A percentile compares a stretch with the other conserved stretches of the same genome.
Evolutionary conservation across 2,888 invertebrate genomes (phyloP).

Genomic region (Lycocerus yunnanus): DNA sequence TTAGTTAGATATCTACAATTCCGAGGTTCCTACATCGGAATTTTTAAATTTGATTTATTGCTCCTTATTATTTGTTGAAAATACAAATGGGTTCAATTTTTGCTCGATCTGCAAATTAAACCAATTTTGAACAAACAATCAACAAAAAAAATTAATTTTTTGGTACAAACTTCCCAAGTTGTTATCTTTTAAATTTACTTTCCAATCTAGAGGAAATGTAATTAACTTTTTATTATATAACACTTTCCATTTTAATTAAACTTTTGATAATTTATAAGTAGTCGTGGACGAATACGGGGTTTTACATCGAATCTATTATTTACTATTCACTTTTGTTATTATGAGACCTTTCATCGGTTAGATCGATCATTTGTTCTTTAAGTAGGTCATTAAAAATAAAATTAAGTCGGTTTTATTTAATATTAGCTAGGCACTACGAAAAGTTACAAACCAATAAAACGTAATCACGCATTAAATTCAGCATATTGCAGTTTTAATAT

Average conservation of each 20-base stretch:
- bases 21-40: constrained; percentile 2
- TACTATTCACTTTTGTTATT: not conserved
- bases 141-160: not conserved
- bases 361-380: not conserved
- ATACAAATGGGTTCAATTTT: constrained; percentile 6
- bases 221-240: not conserved
- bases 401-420: not conserved
- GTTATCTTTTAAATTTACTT: not conserved
- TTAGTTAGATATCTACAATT: no score
- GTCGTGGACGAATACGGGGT: not conserved
- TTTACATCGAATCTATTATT: not conserved
- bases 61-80: not conserved
- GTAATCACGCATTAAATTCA: not conserved
- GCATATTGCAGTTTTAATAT: not conserved
- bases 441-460: not conserved
- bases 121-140: not conserved
- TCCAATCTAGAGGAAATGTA: not conserved
- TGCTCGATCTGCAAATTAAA: not conserved
- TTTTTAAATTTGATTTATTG: constrained; percentile 23
- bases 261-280: not conserved
- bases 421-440: not conserved
- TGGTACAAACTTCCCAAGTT: not conserved
- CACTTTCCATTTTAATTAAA: not conserved
- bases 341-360: not conserved
- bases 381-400: not conserved